Evolutionary conservation across 2,888 invertebrate genomes (phyloP).

Genomic region (Neoascia interrupta): DNA sequence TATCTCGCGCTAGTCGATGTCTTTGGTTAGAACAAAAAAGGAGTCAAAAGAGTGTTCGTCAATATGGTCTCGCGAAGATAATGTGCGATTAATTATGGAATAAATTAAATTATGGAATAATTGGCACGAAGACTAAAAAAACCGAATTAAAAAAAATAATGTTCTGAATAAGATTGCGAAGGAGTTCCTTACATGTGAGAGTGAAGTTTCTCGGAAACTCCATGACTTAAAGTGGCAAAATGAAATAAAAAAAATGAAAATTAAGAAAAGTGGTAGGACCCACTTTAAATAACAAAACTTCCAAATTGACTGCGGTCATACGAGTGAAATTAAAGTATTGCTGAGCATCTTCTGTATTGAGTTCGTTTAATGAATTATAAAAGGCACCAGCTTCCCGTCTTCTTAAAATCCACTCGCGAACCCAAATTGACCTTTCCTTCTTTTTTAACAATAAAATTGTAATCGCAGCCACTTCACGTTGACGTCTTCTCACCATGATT

Average conservation of each 20-base stretch:
- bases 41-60: neutral
- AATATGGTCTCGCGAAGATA: neutral
- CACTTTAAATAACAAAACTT: neutral
- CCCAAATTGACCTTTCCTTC: neutral
- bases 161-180: neutral
- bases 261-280: neutral
- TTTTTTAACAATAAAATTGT: constrained; percentile 10
- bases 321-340: constrained; percentile 17
- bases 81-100: no score
- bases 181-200: neutral
- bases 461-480: neutral
- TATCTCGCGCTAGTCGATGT: no score
- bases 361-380: constrained; percentile 30
- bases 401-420: constrained; percentile 6
- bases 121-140: no score
- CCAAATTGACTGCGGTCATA: constrained; percentile 1
- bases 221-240: neutral
- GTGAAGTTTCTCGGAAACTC: neutral
- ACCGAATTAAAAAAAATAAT: neutral
- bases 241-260: neutral
- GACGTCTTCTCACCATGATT: constrained; percentile 7
- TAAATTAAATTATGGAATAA: no score
- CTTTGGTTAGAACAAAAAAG: neutral
- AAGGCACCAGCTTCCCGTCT: constrained; percentile 25
- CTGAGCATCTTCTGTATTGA: constrained; percentile 17